A percentile compares a stretch with the other conserved stretches of the same genome.
Evolutionary conservation across 2,888 invertebrate genomes (phyloP).

Genomic region (Malacosoma neustria): DNA sequence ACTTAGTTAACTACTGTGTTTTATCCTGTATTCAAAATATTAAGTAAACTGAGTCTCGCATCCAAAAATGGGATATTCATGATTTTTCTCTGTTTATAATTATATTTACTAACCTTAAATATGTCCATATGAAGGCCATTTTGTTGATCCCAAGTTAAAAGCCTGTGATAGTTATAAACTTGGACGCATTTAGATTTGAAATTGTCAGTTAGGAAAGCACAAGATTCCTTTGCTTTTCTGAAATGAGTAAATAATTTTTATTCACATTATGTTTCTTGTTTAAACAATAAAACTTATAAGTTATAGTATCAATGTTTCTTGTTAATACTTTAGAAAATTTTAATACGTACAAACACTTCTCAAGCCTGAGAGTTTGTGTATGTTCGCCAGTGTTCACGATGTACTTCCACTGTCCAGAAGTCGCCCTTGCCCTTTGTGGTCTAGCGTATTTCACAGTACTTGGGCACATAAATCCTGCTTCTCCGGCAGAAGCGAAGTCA

Average conservation of each 20-base stretch:
- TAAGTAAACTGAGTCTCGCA: too few relatives aligned
- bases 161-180: constrained; percentile 87
- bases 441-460: constrained; percentile 86
- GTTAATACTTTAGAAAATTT: too few relatives aligned
- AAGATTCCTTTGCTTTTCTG: constrained; percentile 83
- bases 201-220: constrained; percentile 86
- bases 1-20: too few relatives aligned
- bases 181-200: constrained; percentile 88
- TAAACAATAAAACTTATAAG: too few relatives aligned
- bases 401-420: constrained; percentile 88
- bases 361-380: constrained; percentile 86
- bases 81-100: too few relatives aligned
- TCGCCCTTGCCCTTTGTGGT: constrained; percentile 86
- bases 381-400: constrained; percentile 90
- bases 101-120: constrained; percentile 81
- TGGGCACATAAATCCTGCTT: constrained; percentile 85
- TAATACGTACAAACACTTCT: constrained; percentile 84
- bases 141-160: constrained; percentile 87
- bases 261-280: too few relatives aligned
- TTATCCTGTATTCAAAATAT: too few relatives aligned
- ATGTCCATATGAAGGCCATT: constrained; percentile 89
- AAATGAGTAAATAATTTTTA: constrained; percentile 18
- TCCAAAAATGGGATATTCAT: too few relatives aligned
- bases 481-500: constrained; percentile 66
- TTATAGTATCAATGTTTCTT: too few relatives aligned